phyloP scores from a whole-genome alignment of 92 coral and sea anemone genomes.

The Porites cylindrica region DNA sequence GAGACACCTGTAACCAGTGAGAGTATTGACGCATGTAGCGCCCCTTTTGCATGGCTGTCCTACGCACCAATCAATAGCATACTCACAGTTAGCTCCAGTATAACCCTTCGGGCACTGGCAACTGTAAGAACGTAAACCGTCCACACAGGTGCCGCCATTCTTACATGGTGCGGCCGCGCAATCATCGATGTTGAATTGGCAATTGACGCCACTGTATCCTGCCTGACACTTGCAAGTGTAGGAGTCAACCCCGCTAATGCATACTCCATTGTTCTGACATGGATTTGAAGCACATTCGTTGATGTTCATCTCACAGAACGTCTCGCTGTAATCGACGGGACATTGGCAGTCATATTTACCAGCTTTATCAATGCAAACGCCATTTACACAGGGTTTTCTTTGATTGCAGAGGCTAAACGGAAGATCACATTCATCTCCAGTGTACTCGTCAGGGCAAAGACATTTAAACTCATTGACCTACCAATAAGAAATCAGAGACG shows the following conservation, averaged over 20 bases:
- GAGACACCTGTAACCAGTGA: constrained; percentile 72
- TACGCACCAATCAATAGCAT: constrained; percentile 59
- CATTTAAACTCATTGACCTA: constrained; percentile 70
- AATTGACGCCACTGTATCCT: constrained; percentile 64
- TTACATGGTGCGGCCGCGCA: constrained; percentile 85
- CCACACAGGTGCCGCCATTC: constrained; percentile 76
- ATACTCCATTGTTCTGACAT: constrained; percentile 72
- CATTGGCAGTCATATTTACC: constrained; percentile 81
- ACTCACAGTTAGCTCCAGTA: constrained; percentile 74
- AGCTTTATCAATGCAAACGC: constrained; percentile 81
- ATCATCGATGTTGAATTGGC: constrained; percentile 79
- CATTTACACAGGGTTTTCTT: constrained; percentile 73
- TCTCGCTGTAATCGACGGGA: constrained; percentile 73
- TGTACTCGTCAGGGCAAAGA: constrained; percentile 72
- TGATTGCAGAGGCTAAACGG: constrained; percentile 71
- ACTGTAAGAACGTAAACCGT: constrained; percentile 58
- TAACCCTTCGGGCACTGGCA: constrained; percentile 75
- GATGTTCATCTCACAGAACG: constrained; percentile 66
- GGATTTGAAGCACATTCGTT: constrained; percentile 76
- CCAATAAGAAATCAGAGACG: neutral
- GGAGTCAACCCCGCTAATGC: constrained; percentile 54
- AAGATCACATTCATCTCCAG: constrained; percentile 83
- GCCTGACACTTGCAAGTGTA: constrained; percentile 54
- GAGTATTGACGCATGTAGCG: constrained; percentile 72
- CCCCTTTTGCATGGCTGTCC: constrained; percentile 77